Evolutionary conservation across 1,140 invertebrate genomes (phyloP).

Genomic region (Papilio helenus): DNA sequence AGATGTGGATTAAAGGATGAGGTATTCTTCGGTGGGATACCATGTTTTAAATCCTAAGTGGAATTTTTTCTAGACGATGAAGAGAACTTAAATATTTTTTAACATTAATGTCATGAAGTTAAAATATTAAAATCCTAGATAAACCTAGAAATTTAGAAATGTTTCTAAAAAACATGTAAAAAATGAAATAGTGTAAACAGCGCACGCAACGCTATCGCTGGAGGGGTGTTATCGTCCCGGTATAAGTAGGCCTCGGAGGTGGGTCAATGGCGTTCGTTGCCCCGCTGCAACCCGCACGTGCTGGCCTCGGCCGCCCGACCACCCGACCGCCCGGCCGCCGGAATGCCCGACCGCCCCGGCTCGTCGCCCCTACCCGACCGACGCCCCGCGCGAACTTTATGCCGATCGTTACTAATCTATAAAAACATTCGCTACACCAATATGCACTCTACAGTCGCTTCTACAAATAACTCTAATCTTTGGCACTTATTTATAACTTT

Average conservation of each 20-base stretch:
- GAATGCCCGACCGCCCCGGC: slow-evolving; percentile 50
- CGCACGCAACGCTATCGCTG: slow-evolving; percentile 55
- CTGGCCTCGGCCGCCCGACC: slow-evolving; percentile 59
- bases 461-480: slow-evolving; percentile 19
- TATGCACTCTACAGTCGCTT: slow-evolving; percentile 17
- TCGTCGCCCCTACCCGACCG: slow-evolving; percentile 40
- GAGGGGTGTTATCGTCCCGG: slow-evolving; percentile 71
- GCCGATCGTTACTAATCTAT: slow-evolving; percentile 52
- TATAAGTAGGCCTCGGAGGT: slow-evolving; percentile 76
- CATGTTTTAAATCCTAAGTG: no score
- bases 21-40: no score
- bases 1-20: background rate
- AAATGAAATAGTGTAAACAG: slow-evolving; percentile 25
- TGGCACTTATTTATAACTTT: background rate
- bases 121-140: background rate
- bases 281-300: slow-evolving; percentile 75
- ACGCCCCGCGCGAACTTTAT: slow-evolving; percentile 44
- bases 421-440: slow-evolving; percentile 21
- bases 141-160: slow-evolving; percentile 6
- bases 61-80: no score
- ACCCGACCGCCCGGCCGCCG: slow-evolving; percentile 41
- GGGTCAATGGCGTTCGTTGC: slow-evolving; percentile 81
- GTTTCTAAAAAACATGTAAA: slow-evolving; percentile 2
- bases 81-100: no score
- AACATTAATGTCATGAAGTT: no score